Percentiles rank a stretch among this genome's conserved stretches.
Conservation (phyloP, 2,888 invertebrate species). For the Smittia sp. region DNA sequence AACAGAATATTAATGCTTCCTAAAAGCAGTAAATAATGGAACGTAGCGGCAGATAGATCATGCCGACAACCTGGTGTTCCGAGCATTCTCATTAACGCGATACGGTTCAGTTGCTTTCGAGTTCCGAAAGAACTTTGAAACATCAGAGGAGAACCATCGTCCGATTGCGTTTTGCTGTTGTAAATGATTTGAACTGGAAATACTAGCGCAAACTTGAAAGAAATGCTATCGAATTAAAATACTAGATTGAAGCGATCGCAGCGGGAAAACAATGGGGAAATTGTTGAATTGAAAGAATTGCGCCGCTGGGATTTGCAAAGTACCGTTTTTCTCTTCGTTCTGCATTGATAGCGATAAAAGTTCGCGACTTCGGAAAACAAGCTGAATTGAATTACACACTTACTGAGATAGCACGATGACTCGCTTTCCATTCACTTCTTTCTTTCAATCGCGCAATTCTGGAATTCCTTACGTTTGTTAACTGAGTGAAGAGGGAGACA, state of each 20-base stretch:
- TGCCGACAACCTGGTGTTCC: neutral
- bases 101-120: slow-evolving; percentile 5
- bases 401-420: no score
- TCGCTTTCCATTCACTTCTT: no score
- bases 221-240: neutral
- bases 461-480: no score
- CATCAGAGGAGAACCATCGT: no score
- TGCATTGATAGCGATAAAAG: neutral
- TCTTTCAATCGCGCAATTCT: no score
- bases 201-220: no score
- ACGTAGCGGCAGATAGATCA: neutral
- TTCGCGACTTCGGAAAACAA: neutral
- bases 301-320: neutral
- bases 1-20: neutral
- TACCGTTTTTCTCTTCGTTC: neutral
- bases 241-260: neutral
- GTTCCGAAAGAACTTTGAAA: neutral
- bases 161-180: no score
- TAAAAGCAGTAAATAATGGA: neutral
- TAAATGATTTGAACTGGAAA: no score
- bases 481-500: no score
- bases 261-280: neutral
- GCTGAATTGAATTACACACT: no score
- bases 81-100: neutral
- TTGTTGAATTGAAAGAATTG: neutral